Conservation (phyloP, 2,113 vertebrate species). For the Eupsittula cactorum region DNA sequence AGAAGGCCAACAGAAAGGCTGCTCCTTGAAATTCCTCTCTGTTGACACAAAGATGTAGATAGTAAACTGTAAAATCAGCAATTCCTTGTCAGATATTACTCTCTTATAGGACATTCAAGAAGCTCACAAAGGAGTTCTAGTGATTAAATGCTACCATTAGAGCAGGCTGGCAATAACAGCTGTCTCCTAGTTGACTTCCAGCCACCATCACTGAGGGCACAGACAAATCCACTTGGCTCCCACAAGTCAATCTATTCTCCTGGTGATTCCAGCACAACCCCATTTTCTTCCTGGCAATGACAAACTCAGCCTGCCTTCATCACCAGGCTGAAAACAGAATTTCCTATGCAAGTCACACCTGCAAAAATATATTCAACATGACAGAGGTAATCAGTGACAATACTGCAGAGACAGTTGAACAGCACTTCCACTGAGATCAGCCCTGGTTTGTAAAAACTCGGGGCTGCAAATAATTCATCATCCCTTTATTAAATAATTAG, state of each 20-base stretch:
- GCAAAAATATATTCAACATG: slow-evolving; percentile 22
- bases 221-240: neutral
- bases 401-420: neutral
- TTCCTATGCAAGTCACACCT: slow-evolving; percentile 15
- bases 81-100: neutral
- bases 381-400: slow-evolving; percentile 43
- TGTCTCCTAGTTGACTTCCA: neutral
- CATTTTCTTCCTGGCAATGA: neutral
- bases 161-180: neutral
- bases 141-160: fast-evolving
- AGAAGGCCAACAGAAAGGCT: neutral
- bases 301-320: slow-evolving; percentile 7
- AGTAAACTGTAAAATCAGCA: neutral
- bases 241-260: neutral
- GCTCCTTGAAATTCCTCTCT: neutral
- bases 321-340: neutral
- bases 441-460: neutral
- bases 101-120: neutral
- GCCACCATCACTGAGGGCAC: neutral
- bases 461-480: slow-evolving; percentile 41
- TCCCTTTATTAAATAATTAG: slow-evolving; percentile 62
- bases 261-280: neutral
- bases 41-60: neutral
- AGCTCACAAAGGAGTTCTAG: neutral
- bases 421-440: neutral